Evolutionary conservation across 1,140 invertebrate genomes (phyloP), one percentile per base, ranked within the genome.

Genomic region (Ooceraea biroi): DNA sequence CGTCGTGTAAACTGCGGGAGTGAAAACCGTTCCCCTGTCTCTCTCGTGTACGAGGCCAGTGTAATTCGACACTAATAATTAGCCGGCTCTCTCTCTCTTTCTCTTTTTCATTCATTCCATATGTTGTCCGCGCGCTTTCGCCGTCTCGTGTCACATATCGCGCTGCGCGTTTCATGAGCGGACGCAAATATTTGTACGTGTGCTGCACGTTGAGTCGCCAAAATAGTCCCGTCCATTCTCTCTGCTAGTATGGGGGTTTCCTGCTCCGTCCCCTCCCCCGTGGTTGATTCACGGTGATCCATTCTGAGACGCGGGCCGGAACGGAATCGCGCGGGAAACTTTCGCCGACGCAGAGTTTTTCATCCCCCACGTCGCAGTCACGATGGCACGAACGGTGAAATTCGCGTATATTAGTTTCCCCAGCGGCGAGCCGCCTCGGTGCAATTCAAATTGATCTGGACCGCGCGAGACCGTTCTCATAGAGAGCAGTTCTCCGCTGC

Each of bases 1-100:
- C 84, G 63, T 84, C 85, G 50, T 68, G 83, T 89, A 89, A 88
- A 89, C 61, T 68, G 46, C 68, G 73, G 57, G 58, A 41, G 66
- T 58, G 65, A 85, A 83, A 78, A 82, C 36, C 68, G 17, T 76
- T 50, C 66, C 27, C 44, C 65, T 19, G 44, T 71, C 50, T 44
- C 66, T 44, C 58, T 27, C 12, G 11, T 5, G 3, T 7, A 3
- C 36, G 36, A 36, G 17, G 17, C 22, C 27, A 19, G 52, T 63
- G 46, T 76, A 85, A 76, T 55, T 78, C 55, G 36, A 84, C 46
- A 58, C 82, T 73, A 78, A 84, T 84, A 78, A 78, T 78, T 77
- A 41, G 30, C 69, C 22, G 57, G 17, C 19, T 61, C 48, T 77
- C 52, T 60, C 82, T 71, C 22, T 71, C 58, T 63, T 74, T 27